Base-by-base conservation (phyloP, 1,140 invertebrate species). In the Choristoneura fumiferana region DNA sequence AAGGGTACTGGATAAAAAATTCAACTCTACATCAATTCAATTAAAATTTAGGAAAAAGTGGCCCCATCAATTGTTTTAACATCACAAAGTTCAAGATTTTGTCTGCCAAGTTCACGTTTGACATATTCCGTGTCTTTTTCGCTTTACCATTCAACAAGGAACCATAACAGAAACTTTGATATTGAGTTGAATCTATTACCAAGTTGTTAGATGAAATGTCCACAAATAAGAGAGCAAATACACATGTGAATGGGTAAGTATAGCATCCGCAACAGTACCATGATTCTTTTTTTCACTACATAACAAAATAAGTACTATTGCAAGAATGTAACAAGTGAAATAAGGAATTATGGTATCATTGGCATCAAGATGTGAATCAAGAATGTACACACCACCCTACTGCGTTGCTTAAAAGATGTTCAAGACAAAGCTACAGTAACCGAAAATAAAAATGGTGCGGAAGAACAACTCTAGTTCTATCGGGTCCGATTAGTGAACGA, bases 1-100 rank as follows among this genome's bases (percentile, higher is more conserved):
- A 67, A 55, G 59, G 55, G 59, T 39, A 15, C 22, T 49, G 22
- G 22, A 22, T 49, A 49, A 49, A 49, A 49, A 49, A 49, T 49
- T 49, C 43, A 49, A 49, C 43, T 49, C 43, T 17, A 29, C 22
- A 49, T 22, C 18, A 22, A 15, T 49, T 49, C 8, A 22, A 18
- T n/a, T n/a, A n/a, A n/a, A n/a, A n/a, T n/a, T n/a, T n/a, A n/a
- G n/a, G n/a, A n/a, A n/a, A n/a, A n/a, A n/a, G n/a, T n/a, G n/a
- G n/a, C n/a, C n/a, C n/a, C n/a, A n/a, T n/a, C n/a, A n/a, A n/a
- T n/a, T n/a, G n/a, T n/a, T n/a, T n/a, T n/a, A n/a, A n/a, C n/a
- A n/a, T n/a, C n/a, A n/a, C n/a, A n/a, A n/a, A n/a, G n/a, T n/a
- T n/a, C n/a, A n/a, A n/a, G n/a, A n/a, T n/a, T n/a, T n/a, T n/a